These are phyloP conservation scores for Drosophila repletoides DNA, from an alignment of 1,140 invertebrate genomes.

Conservation along the genomic window DNA sequence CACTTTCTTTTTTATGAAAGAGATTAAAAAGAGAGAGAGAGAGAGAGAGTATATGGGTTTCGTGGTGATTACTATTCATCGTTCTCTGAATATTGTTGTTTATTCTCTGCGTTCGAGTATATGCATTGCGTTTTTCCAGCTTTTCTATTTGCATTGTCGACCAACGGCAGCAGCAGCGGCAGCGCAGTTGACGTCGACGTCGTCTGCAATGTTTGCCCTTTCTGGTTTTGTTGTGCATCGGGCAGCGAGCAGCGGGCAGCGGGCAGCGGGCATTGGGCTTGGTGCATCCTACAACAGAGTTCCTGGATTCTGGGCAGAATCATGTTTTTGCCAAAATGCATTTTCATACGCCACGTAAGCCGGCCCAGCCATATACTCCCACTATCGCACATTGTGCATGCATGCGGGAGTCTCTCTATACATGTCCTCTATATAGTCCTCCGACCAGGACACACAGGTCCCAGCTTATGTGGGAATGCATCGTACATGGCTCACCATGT, in stretches of 20 bases:
- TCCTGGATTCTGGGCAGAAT: constrained; percentile 23
- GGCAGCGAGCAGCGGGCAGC: too few species aligned
- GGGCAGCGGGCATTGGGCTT: constrained; percentile 6
- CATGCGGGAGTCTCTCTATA: constrained; percentile 36
- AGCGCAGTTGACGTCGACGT: neutral
- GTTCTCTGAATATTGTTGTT: constrained; percentile 9
- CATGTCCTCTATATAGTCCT: neutral
- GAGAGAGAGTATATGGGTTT: neutral
- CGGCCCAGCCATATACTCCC: constrained; percentile 48
- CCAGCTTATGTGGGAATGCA: constrained; percentile 19
- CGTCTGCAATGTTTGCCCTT: constrained; percentile 69
- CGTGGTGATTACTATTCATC: neutral
- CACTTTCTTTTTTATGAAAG: too few species aligned
- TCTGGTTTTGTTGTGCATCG: constrained; percentile 59
- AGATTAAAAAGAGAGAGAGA: too few species aligned
- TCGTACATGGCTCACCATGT: constrained; percentile 21
- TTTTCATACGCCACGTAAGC: constrained; percentile 76
- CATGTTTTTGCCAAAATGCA: constrained; percentile 80
- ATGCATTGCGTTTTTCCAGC: constrained; percentile 63
- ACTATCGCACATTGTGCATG: constrained; percentile 42
- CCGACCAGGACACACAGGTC: constrained; percentile 1
- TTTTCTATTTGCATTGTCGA: constrained; percentile 73
- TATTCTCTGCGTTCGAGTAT: constrained; percentile 35
- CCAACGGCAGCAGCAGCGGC: constrained; percentile 18
- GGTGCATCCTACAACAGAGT: neutral